These are phyloP conservation scores for Formica aserva DNA, from an alignment of 2,888 invertebrate genomes.

Conservation along the genomic window DNA sequence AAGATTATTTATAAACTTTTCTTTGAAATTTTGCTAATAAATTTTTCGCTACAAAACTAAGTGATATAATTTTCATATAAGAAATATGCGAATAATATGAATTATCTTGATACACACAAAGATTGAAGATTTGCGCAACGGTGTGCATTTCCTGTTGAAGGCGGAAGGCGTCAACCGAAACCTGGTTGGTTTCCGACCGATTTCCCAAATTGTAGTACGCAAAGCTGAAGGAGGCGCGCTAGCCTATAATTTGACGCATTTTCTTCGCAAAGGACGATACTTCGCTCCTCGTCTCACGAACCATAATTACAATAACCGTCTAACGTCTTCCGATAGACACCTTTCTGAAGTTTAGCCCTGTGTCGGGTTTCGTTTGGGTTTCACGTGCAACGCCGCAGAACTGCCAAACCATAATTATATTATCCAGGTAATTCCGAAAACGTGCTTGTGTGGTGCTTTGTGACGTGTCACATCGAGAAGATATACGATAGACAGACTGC, in stretches of 20 bases:
- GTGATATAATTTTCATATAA: not conserved
- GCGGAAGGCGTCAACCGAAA: slow-evolving; percentile 2
- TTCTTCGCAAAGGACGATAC: slow-evolving; percentile 52
- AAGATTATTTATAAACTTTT: not conserved
- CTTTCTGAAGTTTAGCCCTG: slow-evolving; percentile 51
- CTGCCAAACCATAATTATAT: slow-evolving; percentile 47
- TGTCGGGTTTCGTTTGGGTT: slow-evolving; percentile 35
- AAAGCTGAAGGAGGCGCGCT: slow-evolving; percentile 36
- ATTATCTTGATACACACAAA: not conserved
- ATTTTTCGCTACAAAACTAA: not conserved
- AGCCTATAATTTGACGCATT: slow-evolving; percentile 56
- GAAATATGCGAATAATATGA: not conserved
- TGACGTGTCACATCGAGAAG: slow-evolving; percentile 13
- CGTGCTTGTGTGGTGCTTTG: slow-evolving; percentile 24
- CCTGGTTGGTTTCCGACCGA: slow-evolving; percentile 46
- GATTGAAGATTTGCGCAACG: slow-evolving; percentile 14
- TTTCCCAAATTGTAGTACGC: slow-evolving; percentile 49
- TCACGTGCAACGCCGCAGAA: slow-evolving; percentile 25
- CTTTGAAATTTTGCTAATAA: not conserved
- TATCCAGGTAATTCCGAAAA: slow-evolving; percentile 43
- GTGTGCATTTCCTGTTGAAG: slow-evolving; percentile 37
- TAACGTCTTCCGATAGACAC: slow-evolving; percentile 64
- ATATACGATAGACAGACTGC: slow-evolving; percentile 14
- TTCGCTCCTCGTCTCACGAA: slow-evolving; percentile 43
- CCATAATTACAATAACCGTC: slow-evolving; percentile 66